Conservation (phyloP, 2,113 vertebrate species). For the Sturnus vulgaris region DNA sequence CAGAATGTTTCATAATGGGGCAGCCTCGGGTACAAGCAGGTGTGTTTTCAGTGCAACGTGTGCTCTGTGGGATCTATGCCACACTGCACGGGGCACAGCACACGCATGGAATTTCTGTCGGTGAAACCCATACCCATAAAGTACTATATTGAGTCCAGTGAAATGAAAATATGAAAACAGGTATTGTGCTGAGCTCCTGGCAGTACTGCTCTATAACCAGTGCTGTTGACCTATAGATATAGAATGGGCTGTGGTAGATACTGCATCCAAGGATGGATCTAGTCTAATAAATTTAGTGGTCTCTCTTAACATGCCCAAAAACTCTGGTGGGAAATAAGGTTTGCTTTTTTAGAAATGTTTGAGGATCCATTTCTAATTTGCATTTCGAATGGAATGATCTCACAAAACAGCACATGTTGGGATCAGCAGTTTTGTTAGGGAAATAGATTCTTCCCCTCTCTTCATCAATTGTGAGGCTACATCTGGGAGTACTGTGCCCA, state of each 20-base stretch:
- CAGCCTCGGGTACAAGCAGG: not conserved
- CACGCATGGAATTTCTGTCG: not conserved
- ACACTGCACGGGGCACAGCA: not conserved
- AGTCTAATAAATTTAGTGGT: not conserved
- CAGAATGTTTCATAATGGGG: not conserved
- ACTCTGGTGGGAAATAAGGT: not conserved
- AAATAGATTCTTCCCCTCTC: not conserved
- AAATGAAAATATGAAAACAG: not conserved
- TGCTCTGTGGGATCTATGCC: not conserved
- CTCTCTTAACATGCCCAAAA: not conserved
- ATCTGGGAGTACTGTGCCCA: not conserved
- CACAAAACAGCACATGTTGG: fast-evolving
- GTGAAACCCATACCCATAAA: not conserved
- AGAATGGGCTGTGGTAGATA: not conserved
- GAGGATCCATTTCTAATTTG: not conserved
- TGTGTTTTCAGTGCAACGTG: not conserved
- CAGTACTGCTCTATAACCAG: not conserved
- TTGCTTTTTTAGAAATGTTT: not conserved
- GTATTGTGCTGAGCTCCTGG: not conserved
- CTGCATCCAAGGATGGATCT: not conserved
- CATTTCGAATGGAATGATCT: not conserved
- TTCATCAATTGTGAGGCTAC: not conserved
- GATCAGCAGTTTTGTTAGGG: not conserved
- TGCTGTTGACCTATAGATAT: not conserved
- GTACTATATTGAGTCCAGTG: not conserved